These are phyloP conservation scores for Aldrovandia affinis DNA, from an alignment of 2,797 vertebrate species.

Conservation along the genomic window DNA sequence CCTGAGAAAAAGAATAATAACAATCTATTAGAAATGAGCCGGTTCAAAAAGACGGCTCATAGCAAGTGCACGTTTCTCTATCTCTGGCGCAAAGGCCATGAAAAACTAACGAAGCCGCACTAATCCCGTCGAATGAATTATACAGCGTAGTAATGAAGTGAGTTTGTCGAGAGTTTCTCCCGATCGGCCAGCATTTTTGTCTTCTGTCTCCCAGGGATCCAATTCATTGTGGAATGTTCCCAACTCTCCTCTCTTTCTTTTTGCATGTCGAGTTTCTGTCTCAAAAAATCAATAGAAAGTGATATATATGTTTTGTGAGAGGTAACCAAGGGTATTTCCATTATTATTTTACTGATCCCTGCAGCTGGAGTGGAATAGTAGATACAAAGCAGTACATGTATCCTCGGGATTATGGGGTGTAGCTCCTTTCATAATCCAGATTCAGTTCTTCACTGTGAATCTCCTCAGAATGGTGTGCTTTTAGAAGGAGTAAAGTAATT, in stretches of 20 bases:
- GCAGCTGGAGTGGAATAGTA: background rate
- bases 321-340: slow-evolving; percentile 12
- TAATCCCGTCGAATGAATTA: slow-evolving; percentile 32
- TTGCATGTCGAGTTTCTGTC: slow-evolving; percentile 14
- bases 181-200: slow-evolving; percentile 24
- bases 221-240: slow-evolving; percentile 22
- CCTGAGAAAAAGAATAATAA: slow-evolving; percentile 22
- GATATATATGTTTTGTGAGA: slow-evolving; percentile 22
- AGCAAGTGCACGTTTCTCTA: slow-evolving; percentile 11
- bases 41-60: slow-evolving; percentile 24
- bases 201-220: slow-evolving; percentile 18
- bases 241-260: background rate
- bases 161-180: slow-evolving; percentile 21
- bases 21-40: slow-evolving; percentile 36
- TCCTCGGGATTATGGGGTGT: background rate
- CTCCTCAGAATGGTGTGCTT: background rate
- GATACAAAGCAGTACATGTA: background rate
- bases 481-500: background rate
- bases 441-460: background rate
- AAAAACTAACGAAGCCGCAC: slow-evolving; percentile 22
- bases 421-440: background rate
- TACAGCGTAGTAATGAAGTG: slow-evolving; percentile 22
- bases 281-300: slow-evolving; percentile 23
- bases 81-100: background rate
- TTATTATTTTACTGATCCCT: slow-evolving; percentile 25